A percentile compares a stretch with the other conserved stretches of the same genome.
These are phyloP conservation scores for Torymus aiolomorphi DNA, from an alignment of 2,888 invertebrate genomes.

Conservation along the genomic window DNA sequence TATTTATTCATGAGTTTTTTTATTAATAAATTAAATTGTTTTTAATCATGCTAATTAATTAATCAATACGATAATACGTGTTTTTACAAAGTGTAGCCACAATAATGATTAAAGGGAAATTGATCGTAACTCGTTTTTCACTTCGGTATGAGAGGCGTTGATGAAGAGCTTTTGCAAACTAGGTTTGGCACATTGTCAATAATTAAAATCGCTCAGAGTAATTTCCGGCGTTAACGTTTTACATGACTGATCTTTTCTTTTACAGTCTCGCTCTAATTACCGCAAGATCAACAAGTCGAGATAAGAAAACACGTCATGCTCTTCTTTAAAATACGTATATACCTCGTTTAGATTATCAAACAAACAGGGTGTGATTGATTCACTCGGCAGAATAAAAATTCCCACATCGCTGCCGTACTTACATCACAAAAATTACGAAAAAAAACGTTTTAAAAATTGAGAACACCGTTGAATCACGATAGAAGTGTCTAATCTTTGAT, in stretches of 20 bases:
- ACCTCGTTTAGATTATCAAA: slow-evolving; percentile 15
- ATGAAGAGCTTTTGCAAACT: slow-evolving; percentile 15
- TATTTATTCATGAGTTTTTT: too few species aligned
- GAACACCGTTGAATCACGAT: too few species aligned
- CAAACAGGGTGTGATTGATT: slow-evolving; percentile 26
- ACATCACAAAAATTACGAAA: too few species aligned
- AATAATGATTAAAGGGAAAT: neutral
- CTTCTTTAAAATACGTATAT: neutral
- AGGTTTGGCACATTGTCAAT: slow-evolving; percentile 41
- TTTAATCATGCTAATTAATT: too few species aligned
- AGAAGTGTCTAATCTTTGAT: too few species aligned
- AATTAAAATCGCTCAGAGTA: slow-evolving; percentile 37
- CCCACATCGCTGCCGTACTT: too few species aligned
- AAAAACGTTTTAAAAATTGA: too few species aligned
- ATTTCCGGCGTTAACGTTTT: slow-evolving; percentile 40
- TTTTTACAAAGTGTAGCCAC: neutral
- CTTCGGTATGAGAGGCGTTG: neutral
- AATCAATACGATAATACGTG: too few species aligned
- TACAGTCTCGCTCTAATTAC: slow-evolving; percentile 43
- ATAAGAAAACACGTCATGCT: slow-evolving; percentile 20
- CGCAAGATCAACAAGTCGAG: slow-evolving; percentile 37
- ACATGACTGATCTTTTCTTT: slow-evolving; percentile 22
- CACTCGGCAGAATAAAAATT: neutral
- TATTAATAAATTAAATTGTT: too few species aligned
- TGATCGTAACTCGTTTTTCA: neutral